Evolutionary conservation across 2,797 vertebrate genomes (phyloP).

Genomic region (Cichlasoma orientale): DNA sequence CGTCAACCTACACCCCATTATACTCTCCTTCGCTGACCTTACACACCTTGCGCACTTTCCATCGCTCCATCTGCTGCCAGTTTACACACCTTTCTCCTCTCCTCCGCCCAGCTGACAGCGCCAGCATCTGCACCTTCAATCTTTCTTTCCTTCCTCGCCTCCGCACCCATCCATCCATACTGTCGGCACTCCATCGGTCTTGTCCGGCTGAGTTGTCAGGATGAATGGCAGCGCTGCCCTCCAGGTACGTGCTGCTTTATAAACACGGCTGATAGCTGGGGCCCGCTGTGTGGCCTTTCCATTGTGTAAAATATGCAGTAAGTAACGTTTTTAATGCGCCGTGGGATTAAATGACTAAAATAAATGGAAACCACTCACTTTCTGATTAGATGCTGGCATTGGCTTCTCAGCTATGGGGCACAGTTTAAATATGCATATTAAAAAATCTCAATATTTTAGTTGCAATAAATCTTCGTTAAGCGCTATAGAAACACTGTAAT

Average conservation of each 20-base stretch:
- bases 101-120: conserved; percentile 37
- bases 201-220: conserved; percentile 44
- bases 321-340: not conserved
- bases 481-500: not conserved
- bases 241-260: conserved; percentile 62
- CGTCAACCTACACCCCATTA: conserved; percentile 76
- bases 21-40: conserved; percentile 59
- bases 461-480: not conserved
- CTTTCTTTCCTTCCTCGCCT: conserved; percentile 65
- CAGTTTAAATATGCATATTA: not conserved
- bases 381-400: not conserved
- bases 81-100: conserved; percentile 56
- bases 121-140: conserved; percentile 51
- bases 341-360: not conserved
- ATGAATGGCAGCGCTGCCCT: conserved; percentile 56
- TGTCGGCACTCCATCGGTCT: conserved; percentile 73
- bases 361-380: not conserved
- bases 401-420: not conserved
- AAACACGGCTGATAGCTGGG: conserved; percentile 48
- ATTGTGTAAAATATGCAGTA: conserved; percentile 5
- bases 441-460: not conserved
- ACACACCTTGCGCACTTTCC: conserved; percentile 65
- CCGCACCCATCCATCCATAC: conserved; percentile 53
- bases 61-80: conserved; percentile 53
- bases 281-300: conserved; percentile 53